Conservation (phyloP, 1,140 invertebrate species). For the Lasioglossum baleicum region DNA sequence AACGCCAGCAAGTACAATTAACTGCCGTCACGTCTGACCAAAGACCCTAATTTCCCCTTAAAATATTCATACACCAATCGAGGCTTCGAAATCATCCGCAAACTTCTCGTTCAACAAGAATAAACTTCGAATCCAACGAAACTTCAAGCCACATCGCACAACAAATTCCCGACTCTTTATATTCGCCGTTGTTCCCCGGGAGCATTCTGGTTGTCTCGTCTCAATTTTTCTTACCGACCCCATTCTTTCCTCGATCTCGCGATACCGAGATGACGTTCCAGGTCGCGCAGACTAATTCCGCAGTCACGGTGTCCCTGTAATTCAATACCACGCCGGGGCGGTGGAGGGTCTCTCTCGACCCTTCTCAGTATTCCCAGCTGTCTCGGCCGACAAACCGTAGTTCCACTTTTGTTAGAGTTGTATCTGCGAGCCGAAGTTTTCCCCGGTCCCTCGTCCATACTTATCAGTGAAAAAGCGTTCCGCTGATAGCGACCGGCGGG, state of each 20-base stretch:
- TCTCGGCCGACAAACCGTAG: not conserved
- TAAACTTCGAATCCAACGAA: no score
- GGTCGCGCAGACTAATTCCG: not conserved
- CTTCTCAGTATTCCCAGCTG: not conserved
- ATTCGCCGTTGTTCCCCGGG: no score
- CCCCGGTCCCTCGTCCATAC: not conserved
- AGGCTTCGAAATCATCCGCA: no score
- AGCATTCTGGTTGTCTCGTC: not conserved
- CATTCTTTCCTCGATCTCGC: not conserved
- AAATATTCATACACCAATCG: no score
- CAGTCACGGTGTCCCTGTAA: not conserved
- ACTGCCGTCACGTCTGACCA: no score
- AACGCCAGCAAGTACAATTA: no score
- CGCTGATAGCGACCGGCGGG: not conserved
- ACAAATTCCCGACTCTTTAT: no score
- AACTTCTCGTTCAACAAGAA: no score
- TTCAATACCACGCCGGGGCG: not conserved
- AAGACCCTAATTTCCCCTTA: no score
- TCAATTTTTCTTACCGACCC: not conserved
- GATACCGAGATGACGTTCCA: not conserved
- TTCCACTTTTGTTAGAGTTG: not conserved
- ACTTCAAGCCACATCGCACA: no score
- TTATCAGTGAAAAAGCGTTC: conserved; percentile 10
- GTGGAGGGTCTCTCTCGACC: no score
- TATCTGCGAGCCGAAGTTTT: conserved; percentile 12